Evolutionary conservation across 2,888 invertebrate genomes (phyloP).

Genomic region (Eristalis pertinax): DNA sequence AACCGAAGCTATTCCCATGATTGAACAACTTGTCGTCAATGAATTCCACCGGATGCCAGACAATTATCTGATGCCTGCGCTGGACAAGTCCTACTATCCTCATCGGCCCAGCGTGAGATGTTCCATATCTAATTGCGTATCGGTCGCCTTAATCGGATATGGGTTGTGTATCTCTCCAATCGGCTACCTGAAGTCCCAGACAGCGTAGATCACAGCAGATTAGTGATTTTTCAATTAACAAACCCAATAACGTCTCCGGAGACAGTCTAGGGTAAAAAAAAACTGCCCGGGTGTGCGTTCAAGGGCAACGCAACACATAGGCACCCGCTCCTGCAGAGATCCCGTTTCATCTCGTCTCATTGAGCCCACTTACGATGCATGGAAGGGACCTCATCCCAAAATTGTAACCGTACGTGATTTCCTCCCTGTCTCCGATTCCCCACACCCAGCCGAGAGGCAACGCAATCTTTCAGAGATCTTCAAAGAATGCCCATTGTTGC

Average conservation of each 20-base stretch:
- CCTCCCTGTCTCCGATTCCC: neutral
- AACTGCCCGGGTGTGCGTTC: neutral
- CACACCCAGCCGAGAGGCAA: neutral
- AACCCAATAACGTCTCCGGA: neutral
- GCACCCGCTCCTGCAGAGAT: neutral
- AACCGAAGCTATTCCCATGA: neutral
- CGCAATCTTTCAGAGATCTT: neutral
- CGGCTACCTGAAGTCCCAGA: neutral
- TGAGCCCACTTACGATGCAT: neutral
- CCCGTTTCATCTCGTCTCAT: conserved; percentile 1
- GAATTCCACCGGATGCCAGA: neutral
- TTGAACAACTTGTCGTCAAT: neutral
- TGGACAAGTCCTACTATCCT: neutral
- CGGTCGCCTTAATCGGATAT: neutral
- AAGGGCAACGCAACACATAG: neutral
- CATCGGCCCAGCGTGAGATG: neutral
- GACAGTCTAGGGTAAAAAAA: too few relatives aligned
- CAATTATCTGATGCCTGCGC: neutral
- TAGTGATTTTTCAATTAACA: neutral
- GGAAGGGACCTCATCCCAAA: neutral
- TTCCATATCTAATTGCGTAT: neutral
- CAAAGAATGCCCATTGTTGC: conserved; percentile 43
- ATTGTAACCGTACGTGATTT: neutral
- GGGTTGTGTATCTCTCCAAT: neutral
- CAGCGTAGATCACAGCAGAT: neutral